phyloP scores from a whole-genome alignment of 1,140 invertebrate genomes.

The Zaprionus inermis region DNA sequence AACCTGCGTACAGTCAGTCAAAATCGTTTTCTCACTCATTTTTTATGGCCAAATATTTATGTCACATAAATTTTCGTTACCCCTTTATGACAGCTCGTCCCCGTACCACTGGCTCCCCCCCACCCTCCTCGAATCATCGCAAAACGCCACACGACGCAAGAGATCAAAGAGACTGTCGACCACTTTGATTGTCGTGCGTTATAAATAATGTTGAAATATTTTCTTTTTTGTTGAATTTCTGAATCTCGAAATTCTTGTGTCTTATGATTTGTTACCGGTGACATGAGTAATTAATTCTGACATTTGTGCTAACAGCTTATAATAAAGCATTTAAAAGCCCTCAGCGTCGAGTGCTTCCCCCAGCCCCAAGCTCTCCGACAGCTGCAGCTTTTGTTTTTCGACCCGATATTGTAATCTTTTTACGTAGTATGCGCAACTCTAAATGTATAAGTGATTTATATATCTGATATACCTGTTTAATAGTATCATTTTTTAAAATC shows the following conservation, averaged over 20 bases:
- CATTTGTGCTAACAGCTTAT: constrained; percentile 77
- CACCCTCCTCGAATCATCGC: background rate
- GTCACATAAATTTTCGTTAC: constrained; percentile 67
- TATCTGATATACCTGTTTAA: too few relatives aligned
- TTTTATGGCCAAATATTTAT: constrained; percentile 72
- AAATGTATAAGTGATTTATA: too few relatives aligned
- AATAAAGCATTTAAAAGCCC: constrained; percentile 54
- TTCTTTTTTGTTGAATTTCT: constrained; percentile 26
- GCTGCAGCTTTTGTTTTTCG: constrained; percentile 3
- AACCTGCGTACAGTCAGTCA: constrained; percentile 58
- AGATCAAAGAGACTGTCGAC: constrained; percentile 63
- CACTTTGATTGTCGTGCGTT: constrained; percentile 64
- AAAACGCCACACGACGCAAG: constrained; percentile 57
- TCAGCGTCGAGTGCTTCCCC: constrained; percentile 7
- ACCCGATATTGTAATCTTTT: background rate
- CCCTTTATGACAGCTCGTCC: constrained; percentile 51
- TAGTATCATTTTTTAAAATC: too few relatives aligned
- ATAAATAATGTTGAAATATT: constrained; percentile 69
- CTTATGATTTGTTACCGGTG: constrained; percentile 73
- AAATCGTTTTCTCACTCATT: constrained; percentile 53
- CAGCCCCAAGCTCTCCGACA: background rate
- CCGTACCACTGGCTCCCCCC: background rate
- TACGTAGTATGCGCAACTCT: too few relatives aligned
- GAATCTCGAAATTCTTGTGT: constrained; percentile 43
- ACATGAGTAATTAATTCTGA: constrained; percentile 75